These are phyloP conservation scores for Tipula helvola DNA, from an alignment of 2,888 invertebrate genomes.

Conservation along the genomic window DNA sequence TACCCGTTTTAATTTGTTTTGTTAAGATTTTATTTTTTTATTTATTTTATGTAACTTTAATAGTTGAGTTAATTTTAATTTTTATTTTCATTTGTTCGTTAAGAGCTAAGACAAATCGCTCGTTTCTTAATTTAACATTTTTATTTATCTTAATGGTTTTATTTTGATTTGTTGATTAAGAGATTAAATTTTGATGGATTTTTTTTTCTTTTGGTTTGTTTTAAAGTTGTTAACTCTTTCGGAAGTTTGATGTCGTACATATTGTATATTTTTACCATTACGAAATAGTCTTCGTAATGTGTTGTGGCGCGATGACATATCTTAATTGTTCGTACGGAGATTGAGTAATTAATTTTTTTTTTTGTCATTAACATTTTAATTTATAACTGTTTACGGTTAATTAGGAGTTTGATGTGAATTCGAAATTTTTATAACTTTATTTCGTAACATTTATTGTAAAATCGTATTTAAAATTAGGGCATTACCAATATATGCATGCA, in stretches of 20 bases:
- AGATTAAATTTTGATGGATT: background rate
- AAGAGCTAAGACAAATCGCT: background rate
- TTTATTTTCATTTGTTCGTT: background rate
- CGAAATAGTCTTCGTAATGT: background rate
- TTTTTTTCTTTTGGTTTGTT: background rate
- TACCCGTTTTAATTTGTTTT: background rate
- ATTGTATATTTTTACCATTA: background rate
- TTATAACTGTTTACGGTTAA: background rate
- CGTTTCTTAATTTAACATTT: background rate
- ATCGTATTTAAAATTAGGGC: background rate
- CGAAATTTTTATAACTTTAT: background rate
- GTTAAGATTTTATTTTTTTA: background rate
- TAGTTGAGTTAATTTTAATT: background rate
- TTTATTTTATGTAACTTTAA: constrained; percentile 4
- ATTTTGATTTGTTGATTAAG: constrained; percentile 4
- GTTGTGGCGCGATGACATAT: background rate
- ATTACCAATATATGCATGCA: background rate
- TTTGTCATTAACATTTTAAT: background rate
- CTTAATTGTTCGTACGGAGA: background rate
- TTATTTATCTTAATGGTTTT: background rate
- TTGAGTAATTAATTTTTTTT: background rate
- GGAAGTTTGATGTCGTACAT: background rate
- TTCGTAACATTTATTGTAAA: background rate
- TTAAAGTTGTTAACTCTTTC: background rate
- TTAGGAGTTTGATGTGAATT: background rate